Conservation (phyloP, 1,140 invertebrate species). For the Meteorus sp. region DNA sequence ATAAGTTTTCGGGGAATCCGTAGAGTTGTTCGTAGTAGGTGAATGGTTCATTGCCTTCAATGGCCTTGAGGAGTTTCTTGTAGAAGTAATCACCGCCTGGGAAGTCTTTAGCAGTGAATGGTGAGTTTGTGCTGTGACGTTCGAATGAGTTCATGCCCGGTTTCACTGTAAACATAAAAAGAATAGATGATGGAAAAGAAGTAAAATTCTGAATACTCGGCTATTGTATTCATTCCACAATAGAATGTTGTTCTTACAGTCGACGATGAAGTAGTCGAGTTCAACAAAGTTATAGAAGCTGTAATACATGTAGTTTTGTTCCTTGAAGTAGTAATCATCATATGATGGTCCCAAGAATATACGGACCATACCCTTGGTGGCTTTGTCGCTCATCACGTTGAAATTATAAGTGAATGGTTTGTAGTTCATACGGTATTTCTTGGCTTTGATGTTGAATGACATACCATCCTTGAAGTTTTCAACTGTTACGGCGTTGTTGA, state of each 20-base stretch:
- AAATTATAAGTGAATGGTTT: constrained; percentile 66
- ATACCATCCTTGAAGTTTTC: constrained; percentile 45
- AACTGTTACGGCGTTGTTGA: constrained; percentile 55
- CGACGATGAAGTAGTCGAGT: constrained; percentile 54
- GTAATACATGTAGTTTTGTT: constrained; percentile 44
- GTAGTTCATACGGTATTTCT: constrained; percentile 64
- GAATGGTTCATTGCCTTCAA: constrained; percentile 49
- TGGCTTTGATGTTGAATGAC: constrained; percentile 51
- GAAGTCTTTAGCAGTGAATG: constrained; percentile 52
- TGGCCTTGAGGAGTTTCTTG: constrained; percentile 47
- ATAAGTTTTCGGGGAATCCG: constrained; percentile 52
- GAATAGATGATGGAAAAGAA: constrained; percentile 4
- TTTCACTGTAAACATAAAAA: constrained; percentile 45
- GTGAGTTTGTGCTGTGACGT: constrained; percentile 52
- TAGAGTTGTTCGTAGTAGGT: constrained; percentile 47
- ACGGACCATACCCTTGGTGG: constrained; percentile 52
- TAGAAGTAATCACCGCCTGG: constrained; percentile 63
- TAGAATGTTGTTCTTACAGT: too few species aligned
- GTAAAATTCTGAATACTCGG: neutral
- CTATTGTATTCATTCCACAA: too few species aligned
- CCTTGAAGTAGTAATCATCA: constrained; percentile 51
- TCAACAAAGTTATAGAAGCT: constrained; percentile 49
- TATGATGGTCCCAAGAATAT: constrained; percentile 56
- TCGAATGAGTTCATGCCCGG: constrained; percentile 54
- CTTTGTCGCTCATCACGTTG: constrained; percentile 56